These are phyloP conservation scores for Ectemnius continuus DNA, from an alignment of 2,888 invertebrate genomes.

Conservation along the genomic window DNA sequence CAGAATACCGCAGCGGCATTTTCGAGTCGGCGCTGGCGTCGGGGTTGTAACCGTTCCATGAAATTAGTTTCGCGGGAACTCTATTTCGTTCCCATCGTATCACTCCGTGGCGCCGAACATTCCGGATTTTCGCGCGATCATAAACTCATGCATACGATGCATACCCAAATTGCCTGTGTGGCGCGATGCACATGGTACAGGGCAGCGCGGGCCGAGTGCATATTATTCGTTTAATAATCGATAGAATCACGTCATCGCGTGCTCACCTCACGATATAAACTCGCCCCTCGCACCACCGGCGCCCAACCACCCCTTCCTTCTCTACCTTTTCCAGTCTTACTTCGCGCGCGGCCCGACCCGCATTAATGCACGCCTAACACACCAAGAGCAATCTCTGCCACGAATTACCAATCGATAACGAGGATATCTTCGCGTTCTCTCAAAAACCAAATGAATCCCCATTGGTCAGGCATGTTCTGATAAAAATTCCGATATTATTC, in stretches of 20 bases:
- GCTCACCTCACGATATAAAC: conserved; percentile 63
- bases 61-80: conserved; percentile 64
- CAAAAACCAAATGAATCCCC: too few species aligned
- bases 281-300: conserved; percentile 12
- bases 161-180: conserved; percentile 66
- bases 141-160: conserved; percentile 66
- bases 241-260: conserved; percentile 76
- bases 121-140: conserved; percentile 67
- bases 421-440: too few species aligned
- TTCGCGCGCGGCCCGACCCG: conserved; percentile 44
- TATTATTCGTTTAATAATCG: conserved; percentile 76
- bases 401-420: conserved; percentile 10
- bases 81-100: conserved; percentile 66
- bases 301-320: conserved; percentile 1
- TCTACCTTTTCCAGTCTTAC: conserved; percentile 52
- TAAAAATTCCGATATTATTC: too few species aligned
- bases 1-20: conserved; percentile 56
- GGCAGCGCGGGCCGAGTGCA: conserved; percentile 66
- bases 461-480: too few species aligned
- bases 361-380: conserved; percentile 55
- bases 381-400: conserved; percentile 26
- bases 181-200: conserved; percentile 62
- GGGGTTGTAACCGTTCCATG: conserved; percentile 56
- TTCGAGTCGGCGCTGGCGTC: conserved; percentile 56
- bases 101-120: conserved; percentile 66